Percentiles rank a stretch among this genome's conserved stretches.
Evolutionary conservation across 2,888 invertebrate species (phyloP).

Genomic region (Dasysyrphus albostriatus): DNA sequence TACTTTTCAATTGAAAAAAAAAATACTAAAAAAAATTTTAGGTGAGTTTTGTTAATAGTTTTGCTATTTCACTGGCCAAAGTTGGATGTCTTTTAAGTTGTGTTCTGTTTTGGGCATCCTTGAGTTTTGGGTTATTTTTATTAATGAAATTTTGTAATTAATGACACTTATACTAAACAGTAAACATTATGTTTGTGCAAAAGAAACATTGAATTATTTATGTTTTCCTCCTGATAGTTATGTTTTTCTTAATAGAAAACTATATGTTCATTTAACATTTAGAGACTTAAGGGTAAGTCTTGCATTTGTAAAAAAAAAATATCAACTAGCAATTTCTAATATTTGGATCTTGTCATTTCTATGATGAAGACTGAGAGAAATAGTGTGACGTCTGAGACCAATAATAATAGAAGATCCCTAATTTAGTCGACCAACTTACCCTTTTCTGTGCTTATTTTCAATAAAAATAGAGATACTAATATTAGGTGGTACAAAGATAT

Average conservation of each 20-base stretch:
- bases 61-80: constrained; percentile 4
- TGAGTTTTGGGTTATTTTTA: neutral
- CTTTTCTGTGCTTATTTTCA: too few relatives aligned
- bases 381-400: too few relatives aligned
- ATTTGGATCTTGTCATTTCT: too few relatives aligned
- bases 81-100: neutral
- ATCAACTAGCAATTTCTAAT: too few relatives aligned
- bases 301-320: too few relatives aligned
- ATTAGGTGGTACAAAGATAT: too few relatives aligned
- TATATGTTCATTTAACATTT: too few relatives aligned
- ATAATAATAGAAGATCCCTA: too few relatives aligned
- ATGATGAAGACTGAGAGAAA: too few relatives aligned
- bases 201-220: neutral
- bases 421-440: too few relatives aligned
- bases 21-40: neutral
- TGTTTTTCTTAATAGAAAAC: neutral
- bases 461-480: too few relatives aligned
- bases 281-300: too few relatives aligned
- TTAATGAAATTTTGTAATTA: neutral
- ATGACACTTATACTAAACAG: neutral
- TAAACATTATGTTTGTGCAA: neutral
- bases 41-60: constrained; percentile 28
- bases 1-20: constrained; percentile 38
- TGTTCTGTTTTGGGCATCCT: neutral
- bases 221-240: neutral